Conservation (phyloP, 1,140 invertebrate species). For the Odontomachus brunneus region DNA sequence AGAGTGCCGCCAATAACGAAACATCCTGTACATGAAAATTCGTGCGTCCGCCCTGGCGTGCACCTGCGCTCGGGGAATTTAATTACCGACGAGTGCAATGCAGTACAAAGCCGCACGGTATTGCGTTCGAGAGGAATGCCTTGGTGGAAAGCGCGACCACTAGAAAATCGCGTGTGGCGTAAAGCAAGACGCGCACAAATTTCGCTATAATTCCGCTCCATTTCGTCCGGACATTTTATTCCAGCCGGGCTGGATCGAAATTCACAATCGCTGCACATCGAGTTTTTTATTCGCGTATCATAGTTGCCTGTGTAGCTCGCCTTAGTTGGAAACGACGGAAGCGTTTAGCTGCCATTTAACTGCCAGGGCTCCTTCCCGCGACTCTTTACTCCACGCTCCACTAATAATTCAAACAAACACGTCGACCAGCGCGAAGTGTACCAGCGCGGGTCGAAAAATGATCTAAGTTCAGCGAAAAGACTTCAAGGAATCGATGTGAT, state of each 20-base stretch:
- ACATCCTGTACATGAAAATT: neutral
- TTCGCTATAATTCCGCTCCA: neutral
- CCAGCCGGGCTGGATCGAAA: too few relatives aligned
- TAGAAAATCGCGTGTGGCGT: conserved; percentile 1
- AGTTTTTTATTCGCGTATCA: too few relatives aligned
- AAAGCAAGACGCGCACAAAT: neutral
- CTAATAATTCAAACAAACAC: conserved; percentile 11
- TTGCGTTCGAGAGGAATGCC: conserved; percentile 45
- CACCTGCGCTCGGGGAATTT: conserved; percentile 16
- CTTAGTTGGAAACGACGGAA: too few relatives aligned
- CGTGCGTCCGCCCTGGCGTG: neutral
- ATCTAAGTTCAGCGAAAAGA: neutral
- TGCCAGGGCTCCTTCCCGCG: neutral
- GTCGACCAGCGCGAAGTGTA: neutral
- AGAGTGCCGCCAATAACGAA: too few relatives aligned
- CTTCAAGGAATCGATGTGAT: too few relatives aligned
- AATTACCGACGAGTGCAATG: conserved; percentile 34
- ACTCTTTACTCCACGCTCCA: neutral
- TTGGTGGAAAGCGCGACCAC: conserved; percentile 7
- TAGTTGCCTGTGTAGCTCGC: too few relatives aligned
- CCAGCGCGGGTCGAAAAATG: too few relatives aligned
- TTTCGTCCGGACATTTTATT: neutral
- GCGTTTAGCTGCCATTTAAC: too few relatives aligned
- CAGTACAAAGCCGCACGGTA: conserved; percentile 42
- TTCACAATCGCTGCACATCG: neutral